Evolutionary conservation across 1,140 invertebrate genomes (phyloP), one percentile per base, ranked within the genome.

Genomic region (Drosophila bocki): DNA sequence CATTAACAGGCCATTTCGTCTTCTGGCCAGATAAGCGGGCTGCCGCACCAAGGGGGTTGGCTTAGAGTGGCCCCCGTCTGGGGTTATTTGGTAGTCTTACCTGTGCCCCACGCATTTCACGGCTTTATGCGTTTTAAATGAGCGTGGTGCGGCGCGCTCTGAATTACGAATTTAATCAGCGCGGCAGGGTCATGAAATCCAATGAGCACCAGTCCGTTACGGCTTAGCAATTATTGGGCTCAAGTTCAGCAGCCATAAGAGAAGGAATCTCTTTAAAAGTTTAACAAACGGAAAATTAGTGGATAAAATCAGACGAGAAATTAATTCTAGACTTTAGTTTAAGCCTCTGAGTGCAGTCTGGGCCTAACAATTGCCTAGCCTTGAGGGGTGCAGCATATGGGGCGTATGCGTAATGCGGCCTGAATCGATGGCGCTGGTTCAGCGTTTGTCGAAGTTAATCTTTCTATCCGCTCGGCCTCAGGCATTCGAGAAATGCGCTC

Each of bases 1-100:
- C 82, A 91, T 88, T 91, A 91, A 88, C 88, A 91, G 88, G 81
- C 82, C 77, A 88, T 91, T 91, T 68, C 48, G 75, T 53, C 50
- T 61, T 39, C 19, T 48, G 57, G 69, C 35, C 57, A 78, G 83
- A 75, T 82, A 85, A 86, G 67, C 59, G 41, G 72, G 39, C 39
- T 56, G 62, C 29, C 56, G 74, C 15, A 35, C 32, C 56, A 19
- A 41, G 45, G 47, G 32, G 26, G 39, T 15, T 48, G 4, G 15
- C 50, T 33, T 33, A 51, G 32, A 33, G 19, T 26, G 5, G 41
- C n/a, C 12, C 15, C 17, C 37, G 64, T 60, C 77, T 76, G 78
- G 57, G 75, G 75, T 72, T 68, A 79, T 75, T 83, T 83, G 57
- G 70, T 42, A 83, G 75, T 83, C 81, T 59, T 84, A 78, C 56